phyloP scores from a whole-genome alignment of 2,888 invertebrate species.

The Conomelus anceps region DNA sequence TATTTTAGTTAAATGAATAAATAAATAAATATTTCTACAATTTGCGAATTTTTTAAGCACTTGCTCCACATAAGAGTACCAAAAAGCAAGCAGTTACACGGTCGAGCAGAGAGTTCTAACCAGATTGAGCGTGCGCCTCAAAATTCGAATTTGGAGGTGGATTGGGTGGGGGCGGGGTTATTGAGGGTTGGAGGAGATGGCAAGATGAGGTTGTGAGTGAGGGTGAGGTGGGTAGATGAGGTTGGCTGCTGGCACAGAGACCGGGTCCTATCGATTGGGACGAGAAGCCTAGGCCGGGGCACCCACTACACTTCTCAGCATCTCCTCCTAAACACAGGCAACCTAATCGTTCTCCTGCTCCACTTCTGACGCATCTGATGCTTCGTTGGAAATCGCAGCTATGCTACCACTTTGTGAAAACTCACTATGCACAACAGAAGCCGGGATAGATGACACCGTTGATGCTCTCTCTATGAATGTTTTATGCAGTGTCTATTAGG shows the following conservation, averaged over 20 bases:
- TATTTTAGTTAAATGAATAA: too few relatives aligned
- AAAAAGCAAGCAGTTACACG: background rate
- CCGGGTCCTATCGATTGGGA: background rate
- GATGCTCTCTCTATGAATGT: too few relatives aligned
- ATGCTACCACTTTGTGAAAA: too few relatives aligned
- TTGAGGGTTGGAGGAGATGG: too few relatives aligned
- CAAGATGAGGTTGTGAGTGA: too few relatives aligned
- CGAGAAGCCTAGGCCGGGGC: background rate
- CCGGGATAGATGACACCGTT: too few relatives aligned
- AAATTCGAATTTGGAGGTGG: background rate
- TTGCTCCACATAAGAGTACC: background rate
- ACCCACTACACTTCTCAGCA: background rate
- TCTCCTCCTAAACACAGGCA: background rate
- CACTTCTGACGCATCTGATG: background rate
- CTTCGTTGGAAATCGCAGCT: too few relatives aligned
- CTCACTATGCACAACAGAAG: too few relatives aligned
- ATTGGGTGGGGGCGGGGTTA: background rate
- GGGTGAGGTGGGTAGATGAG: background rate
- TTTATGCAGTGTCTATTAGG: too few relatives aligned
- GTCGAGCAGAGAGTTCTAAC: background rate
- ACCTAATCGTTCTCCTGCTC: background rate
- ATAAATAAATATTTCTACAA: too few relatives aligned
- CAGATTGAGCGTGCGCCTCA: background rate
- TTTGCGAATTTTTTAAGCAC: too few relatives aligned
- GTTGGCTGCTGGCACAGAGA: background rate